Evolutionary conservation across 1,140 invertebrate species (phyloP).

Genomic region (Mizuhopecten yessoensis): DNA sequence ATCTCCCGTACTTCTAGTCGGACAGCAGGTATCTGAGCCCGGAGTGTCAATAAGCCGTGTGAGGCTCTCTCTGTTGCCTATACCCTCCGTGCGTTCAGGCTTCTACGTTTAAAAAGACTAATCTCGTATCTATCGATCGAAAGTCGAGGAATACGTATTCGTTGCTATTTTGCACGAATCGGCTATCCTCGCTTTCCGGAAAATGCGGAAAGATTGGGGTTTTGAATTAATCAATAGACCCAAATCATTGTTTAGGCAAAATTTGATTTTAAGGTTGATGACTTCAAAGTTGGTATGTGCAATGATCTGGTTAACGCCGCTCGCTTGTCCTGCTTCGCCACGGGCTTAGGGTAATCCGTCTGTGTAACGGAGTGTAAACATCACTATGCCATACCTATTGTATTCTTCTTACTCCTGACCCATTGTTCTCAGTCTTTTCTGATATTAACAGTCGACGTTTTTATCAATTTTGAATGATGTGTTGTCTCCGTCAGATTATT

Average conservation of each 20-base stretch:
- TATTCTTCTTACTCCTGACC: neutral
- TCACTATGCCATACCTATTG: neutral
- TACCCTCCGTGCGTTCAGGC: neutral
- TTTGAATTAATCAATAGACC: slow-evolving; percentile 30
- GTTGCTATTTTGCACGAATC: slow-evolving; percentile 26
- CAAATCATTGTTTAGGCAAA: slow-evolving; percentile 9
- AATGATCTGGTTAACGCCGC: neutral
- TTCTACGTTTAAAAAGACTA: slow-evolving; percentile 35
- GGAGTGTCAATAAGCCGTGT: neutral
- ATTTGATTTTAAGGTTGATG: slow-evolving; percentile 30
- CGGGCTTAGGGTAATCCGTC: neutral
- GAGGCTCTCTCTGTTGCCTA: slow-evolving; percentile 11
- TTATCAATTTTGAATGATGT: too few species aligned
- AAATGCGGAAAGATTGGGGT: slow-evolving; percentile 21
- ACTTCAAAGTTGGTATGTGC: slow-evolving; percentile 26
- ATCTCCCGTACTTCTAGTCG: neutral
- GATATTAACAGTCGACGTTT: too few species aligned
- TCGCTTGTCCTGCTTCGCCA: neutral
- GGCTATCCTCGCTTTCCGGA: slow-evolving; percentile 29
- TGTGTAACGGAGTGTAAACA: neutral
- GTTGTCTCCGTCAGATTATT: too few species aligned
- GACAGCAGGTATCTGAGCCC: neutral
- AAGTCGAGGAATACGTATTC: slow-evolving; percentile 34
- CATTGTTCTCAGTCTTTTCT: too few species aligned
- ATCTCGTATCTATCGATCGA: slow-evolving; percentile 27